phyloP scores from a whole-genome alignment of 2,113 vertebrate species.

The Cisticola juncidis region DNA sequence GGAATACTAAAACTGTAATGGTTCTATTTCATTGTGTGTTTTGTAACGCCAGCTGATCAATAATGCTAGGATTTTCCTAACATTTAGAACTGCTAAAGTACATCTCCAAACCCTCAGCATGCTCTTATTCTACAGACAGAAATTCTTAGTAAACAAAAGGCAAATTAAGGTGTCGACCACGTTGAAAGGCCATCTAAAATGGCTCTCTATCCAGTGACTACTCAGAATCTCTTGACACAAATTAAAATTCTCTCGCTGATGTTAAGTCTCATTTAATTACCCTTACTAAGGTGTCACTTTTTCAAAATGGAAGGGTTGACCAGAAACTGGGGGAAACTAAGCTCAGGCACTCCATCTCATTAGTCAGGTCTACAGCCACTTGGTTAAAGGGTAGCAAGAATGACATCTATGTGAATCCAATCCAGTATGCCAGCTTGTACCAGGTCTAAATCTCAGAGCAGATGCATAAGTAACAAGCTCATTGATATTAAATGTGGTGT shows the following conservation, averaged over 20 bases:
- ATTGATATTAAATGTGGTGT: background rate
- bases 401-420: background rate
- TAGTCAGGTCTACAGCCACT: background rate
- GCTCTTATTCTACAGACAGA: background rate
- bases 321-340: background rate
- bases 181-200: background rate
- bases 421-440: background rate
- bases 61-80: constrained; percentile 8
- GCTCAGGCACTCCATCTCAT: background rate
- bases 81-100: background rate
- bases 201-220: background rate
- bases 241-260: background rate
- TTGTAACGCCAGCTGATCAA: constrained; percentile 24
- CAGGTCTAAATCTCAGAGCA: background rate
- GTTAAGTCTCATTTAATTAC: background rate
- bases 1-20: background rate
- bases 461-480: background rate
- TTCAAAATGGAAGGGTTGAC: background rate
- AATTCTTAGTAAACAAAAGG: background rate
- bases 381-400: background rate
- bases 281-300: background rate
- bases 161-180: background rate
- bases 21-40: background rate
- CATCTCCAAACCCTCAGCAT: background rate
- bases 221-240: background rate